Evolutionary conservation across 2,888 invertebrate genomes (phyloP).

Genomic region (Tinea semifulvella): DNA sequence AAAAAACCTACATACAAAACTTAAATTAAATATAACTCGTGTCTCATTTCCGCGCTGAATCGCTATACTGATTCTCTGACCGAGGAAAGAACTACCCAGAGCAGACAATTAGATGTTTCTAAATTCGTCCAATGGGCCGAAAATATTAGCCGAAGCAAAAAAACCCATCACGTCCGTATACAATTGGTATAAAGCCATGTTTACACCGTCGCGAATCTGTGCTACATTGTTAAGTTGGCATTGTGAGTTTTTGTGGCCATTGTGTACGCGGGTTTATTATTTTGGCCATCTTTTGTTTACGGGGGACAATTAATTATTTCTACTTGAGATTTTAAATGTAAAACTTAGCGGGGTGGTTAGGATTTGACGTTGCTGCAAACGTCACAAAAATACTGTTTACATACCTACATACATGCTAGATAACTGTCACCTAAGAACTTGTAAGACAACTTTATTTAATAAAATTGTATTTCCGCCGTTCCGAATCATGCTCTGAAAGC

Average conservation of each 20-base stretch:
- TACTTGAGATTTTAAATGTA: neutral
- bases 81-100: too few relatives aligned
- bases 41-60: too few relatives aligned
- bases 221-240: slow-evolving; percentile 17
- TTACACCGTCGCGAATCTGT: slow-evolving; percentile 38
- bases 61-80: too few relatives aligned
- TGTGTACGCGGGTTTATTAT: neutral
- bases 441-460: too few relatives aligned
- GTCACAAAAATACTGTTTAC: too few relatives aligned
- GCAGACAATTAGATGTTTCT: neutral
- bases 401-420: too few relatives aligned
- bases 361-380: too few relatives aligned
- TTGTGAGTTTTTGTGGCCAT: slow-evolving; percentile 25
- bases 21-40: too few relatives aligned
- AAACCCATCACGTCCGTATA: slow-evolving; percentile 31
- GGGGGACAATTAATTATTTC: slow-evolving; percentile 9
- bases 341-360: neutral
- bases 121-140: slow-evolving; percentile 3
- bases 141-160: neutral
- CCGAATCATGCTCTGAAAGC: too few relatives aligned
- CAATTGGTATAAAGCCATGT: slow-evolving; percentile 24
- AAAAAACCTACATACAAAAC: too few relatives aligned
- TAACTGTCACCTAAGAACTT: too few relatives aligned
- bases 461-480: too few relatives aligned
- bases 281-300: neutral